A percentile compares a stretch with the other conserved stretches of the same genome.
Evolutionary conservation across 1,140 invertebrate genomes (phyloP).

Genomic region (Phortica variegata): DNA sequence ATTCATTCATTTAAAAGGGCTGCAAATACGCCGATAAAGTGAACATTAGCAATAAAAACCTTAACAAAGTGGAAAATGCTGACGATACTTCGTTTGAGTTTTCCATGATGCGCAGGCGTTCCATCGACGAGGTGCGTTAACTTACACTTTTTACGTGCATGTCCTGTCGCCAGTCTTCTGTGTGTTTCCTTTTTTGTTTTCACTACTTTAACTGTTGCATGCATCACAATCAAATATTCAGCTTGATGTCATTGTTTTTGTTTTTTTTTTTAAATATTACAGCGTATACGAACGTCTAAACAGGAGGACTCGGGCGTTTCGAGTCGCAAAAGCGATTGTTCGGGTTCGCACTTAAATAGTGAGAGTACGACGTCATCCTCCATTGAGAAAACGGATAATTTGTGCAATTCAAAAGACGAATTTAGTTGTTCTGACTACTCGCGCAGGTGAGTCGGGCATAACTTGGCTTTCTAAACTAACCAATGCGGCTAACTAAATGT

Average conservation of each 20-base stretch:
- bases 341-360: conserved; percentile 38
- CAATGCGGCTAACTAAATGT: no score
- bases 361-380: conserved; percentile 51
- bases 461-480: no score
- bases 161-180: conserved; percentile 9
- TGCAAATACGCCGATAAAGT: conserved; percentile 47
- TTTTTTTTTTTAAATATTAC: neutral
- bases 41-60: conserved; percentile 27
- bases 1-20: conserved; percentile 29
- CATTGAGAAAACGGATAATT: conserved; percentile 43
- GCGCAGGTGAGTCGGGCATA: conserved; percentile 33
- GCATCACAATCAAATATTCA: neutral
- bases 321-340: conserved; percentile 48
- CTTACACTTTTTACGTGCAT: conserved; percentile 6
- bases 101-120: conserved; percentile 51
- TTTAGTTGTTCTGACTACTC: conserved; percentile 52
- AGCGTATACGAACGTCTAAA: conserved; percentile 43
- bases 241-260: neutral
- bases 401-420: conserved; percentile 49
- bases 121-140: conserved; percentile 49
- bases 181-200: neutral
- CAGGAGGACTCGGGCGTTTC: conserved; percentile 54
- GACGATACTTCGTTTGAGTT: conserved; percentile 49
- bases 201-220: neutral
- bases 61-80: conserved; percentile 34